Percentiles rank a stretch among this genome's conserved stretches.
Conservation (phyloP, 37 sponge, comb jelly and placozoan species). For the Oopsacas minuta region DNA sequence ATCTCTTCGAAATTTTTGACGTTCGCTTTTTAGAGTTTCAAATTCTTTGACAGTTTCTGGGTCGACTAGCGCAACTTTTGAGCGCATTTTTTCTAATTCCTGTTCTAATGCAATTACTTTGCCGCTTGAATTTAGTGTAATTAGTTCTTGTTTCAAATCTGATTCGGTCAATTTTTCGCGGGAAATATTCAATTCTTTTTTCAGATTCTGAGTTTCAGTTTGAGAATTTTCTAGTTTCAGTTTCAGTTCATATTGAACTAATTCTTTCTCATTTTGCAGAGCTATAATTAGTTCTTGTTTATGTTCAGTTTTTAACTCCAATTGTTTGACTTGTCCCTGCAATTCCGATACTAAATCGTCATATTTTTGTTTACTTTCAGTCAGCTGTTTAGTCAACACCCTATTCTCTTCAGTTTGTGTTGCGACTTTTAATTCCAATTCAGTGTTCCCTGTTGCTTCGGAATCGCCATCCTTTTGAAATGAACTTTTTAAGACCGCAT, state of each 20-base stretch:
- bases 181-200: not conserved
- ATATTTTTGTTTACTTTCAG: not conserved
- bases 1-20: not conserved
- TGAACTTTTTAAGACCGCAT: not conserved
- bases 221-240: not conserved
- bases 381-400: not conserved
- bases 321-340: not conserved
- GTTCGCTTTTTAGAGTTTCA: not conserved
- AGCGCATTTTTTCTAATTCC: not conserved
- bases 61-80: not conserved
- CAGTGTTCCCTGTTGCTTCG: not conserved
- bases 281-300: not conserved
- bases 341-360: not conserved
- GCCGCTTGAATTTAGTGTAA: not conserved
- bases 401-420: not conserved
- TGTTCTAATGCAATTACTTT: not conserved
- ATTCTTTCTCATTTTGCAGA: not conserved
- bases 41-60: not conserved
- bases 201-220: not conserved
- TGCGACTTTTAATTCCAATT: conserved; percentile 12
- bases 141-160: not conserved
- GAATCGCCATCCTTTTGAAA: not conserved
- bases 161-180: not conserved
- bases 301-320: not conserved
- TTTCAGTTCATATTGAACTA: not conserved